These are phyloP conservation scores for Microtus montanus DNA, from an alignment of 2,113 vertebrate species.

Conservation along the genomic window DNA sequence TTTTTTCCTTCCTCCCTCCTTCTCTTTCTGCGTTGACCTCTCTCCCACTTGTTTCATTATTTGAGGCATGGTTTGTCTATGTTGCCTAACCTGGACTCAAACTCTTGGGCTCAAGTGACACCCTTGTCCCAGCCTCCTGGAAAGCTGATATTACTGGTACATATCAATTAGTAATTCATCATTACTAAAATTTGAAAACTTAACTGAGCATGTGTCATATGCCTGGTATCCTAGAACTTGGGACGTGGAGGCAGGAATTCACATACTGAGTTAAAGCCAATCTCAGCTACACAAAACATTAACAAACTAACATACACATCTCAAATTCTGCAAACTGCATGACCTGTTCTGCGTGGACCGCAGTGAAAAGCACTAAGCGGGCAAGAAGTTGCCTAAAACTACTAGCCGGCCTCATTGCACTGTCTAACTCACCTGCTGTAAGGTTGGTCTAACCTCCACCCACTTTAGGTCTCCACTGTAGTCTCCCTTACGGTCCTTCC, in stretches of 20 bases:
- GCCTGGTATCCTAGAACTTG: background rate
- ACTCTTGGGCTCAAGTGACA: background rate
- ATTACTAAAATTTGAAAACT: constrained; percentile 7
- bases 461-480: fast-evolving
- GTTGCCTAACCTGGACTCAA: background rate
- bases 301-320: background rate
- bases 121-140: background rate
- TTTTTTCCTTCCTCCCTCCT: background rate
- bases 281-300: background rate
- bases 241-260: background rate
- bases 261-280: background rate
- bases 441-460: background rate
- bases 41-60: background rate
- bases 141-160: background rate
- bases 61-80: background rate
- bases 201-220: background rate
- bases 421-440: too few species aligned
- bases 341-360: background rate
- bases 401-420: background rate
- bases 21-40: background rate
- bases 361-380: background rate
- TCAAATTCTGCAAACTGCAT: background rate
- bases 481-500: background rate
- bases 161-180: background rate
- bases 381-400: background rate